A percentile compares a stretch with the other conserved stretches of the same genome.
Evolutionary conservation across 2,888 invertebrate genomes (phyloP).

Genomic region (Melanargia galathea): DNA sequence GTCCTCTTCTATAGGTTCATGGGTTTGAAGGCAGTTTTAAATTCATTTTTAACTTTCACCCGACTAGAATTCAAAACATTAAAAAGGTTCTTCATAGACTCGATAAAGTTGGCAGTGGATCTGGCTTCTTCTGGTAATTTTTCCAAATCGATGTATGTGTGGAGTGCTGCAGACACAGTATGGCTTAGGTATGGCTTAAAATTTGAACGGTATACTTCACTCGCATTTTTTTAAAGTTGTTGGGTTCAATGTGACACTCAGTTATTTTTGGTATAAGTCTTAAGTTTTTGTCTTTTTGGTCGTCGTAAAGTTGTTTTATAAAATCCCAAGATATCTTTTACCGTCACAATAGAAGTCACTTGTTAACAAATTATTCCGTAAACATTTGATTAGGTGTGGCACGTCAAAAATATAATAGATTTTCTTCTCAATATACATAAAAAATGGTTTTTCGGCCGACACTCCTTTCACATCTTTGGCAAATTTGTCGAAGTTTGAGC

Average conservation of each 20-base stretch:
- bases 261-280: slow-evolving; percentile 1
- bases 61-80: not conserved
- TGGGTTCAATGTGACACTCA: not conserved
- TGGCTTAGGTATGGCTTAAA: not conserved
- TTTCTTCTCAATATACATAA: too few species aligned
- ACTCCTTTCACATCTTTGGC: too few species aligned
- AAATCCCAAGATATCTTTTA: too few species aligned
- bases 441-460: too few species aligned
- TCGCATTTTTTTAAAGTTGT: not conserved
- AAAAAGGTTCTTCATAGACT: not conserved
- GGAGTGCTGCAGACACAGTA: not conserved
- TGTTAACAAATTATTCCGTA: too few species aligned
- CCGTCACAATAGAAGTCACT: too few species aligned
- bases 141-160: not conserved
- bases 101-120: not conserved
- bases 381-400: too few species aligned
- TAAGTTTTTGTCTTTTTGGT: slow-evolving; percentile 1
- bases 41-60: not conserved
- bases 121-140: slow-evolving; percentile 1
- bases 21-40: not conserved
- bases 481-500: too few species aligned
- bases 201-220: not conserved
- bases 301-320: not conserved
- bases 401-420: too few species aligned
- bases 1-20: too few species aligned